These are phyloP conservation scores for Abramis brama DNA, from an alignment of 2,113 vertebrate species.

Conservation along the genomic window DNA sequence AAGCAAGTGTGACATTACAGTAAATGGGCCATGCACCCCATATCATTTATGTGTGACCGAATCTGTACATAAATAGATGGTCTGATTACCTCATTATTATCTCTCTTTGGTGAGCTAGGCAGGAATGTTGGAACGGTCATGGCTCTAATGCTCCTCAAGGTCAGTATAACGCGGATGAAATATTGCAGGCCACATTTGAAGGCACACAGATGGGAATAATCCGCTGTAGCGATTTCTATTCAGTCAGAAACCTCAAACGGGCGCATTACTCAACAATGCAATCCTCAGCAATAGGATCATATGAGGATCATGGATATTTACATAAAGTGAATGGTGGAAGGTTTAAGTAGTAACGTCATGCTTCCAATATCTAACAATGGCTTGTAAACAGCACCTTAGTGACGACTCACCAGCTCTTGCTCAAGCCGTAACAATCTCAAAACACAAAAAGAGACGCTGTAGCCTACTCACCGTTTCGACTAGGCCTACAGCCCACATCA, in stretches of 20 bases:
- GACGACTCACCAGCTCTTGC: not conserved
- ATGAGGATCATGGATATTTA: constrained; percentile 1
- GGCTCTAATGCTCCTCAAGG: constrained; percentile 35
- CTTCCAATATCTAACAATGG: not conserved
- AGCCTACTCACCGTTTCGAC: not conserved
- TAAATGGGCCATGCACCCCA: constrained; percentile 38
- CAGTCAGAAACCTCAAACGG: constrained; percentile 15
- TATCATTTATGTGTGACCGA: constrained; percentile 40
- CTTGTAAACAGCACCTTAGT: not conserved
- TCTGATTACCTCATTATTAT: constrained; percentile 34
- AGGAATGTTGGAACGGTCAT: constrained; percentile 13
- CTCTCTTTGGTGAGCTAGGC: constrained; percentile 11
- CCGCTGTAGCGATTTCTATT: constrained; percentile 24
- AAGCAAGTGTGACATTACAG: constrained; percentile 35
- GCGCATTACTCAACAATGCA: constrained; percentile 4
- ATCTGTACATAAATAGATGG: constrained; percentile 49
- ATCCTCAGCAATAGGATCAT: not conserved
- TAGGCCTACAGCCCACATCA: not conserved
- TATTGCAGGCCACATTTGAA: constrained; percentile 24
- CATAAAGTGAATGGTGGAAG: constrained; percentile 17
- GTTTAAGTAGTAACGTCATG: not conserved
- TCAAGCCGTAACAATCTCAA: not conserved
- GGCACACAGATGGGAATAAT: constrained; percentile 2
- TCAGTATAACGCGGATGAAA: constrained; percentile 29
- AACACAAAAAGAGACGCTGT: not conserved